Evolutionary conservation across 2,113 vertebrate genomes (phyloP), one percentile per base, ranked within the genome.

Genomic region (Dicerorhinus sumatrensis): DNA sequence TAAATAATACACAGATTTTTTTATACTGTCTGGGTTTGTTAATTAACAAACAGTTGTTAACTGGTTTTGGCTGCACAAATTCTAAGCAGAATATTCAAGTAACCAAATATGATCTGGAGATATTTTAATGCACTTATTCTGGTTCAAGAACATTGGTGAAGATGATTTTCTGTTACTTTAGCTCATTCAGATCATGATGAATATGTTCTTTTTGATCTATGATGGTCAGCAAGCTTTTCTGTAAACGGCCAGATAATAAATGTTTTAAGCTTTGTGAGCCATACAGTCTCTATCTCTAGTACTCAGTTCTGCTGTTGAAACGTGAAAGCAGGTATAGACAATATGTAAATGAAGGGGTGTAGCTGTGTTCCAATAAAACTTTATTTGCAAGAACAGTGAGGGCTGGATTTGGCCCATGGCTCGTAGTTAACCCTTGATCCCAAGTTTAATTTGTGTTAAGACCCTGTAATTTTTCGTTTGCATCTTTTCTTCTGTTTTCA

Each of bases 401-500:
- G 42, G 8, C 91, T 93, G 62, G n/a, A 51, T 85, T 93, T 82
- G 51, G 36, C 82, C 33, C 29, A 3, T 8, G 29, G 69, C 23
- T 96, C 86, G 16, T 62, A 76, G 56, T 73, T 86, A 77, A 81
- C 54, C 18, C 14, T 25, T 42, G 14, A 62, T 87, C 46, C 56
- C 46, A 80, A 23, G n/a, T 94, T 72, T 58, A 90, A 87, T 92
- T 96, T 94, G 62, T 91, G 5, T 96, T 96, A 72, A 83, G 17
- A 77, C 83, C 67, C 20, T 96, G 33, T 73, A 80, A 60, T 62
- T 46, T 97, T 89, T 70, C 51, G 70, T 79, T n/a, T 69, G 17
- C 23, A 60, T 84, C 39, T 60, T 96, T 70, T 65, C 48, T 95
- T 95, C 46, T 60, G 31, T 77, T 82, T 94, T 67, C 42, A 76